These are phyloP conservation scores for Aurelia coerulea DNA, from an alignment of 30 jellyfish, hydroid and myxozoan genomes.

Conservation along the genomic window DNA sequence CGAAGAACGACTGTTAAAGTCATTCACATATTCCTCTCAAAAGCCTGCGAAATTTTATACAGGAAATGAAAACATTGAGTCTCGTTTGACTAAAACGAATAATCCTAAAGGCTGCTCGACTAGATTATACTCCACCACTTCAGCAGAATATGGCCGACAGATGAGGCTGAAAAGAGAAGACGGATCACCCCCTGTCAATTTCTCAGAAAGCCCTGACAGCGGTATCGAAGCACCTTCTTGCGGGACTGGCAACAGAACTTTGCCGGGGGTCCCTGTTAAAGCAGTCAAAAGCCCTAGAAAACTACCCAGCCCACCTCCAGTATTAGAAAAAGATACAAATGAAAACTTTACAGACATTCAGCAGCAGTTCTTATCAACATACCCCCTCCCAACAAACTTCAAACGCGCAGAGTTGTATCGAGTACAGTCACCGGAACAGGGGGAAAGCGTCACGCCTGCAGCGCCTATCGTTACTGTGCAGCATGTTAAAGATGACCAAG, in stretches of 20 bases:
- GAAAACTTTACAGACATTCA: not conserved
- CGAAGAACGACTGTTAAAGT: conserved; percentile 7
- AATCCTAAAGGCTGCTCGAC: not conserved
- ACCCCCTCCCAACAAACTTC: conserved; percentile 14
- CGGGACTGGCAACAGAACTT: conserved; percentile 14
- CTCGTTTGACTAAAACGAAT: not conserved
- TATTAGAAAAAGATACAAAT: not conserved
- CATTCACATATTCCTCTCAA: conserved; percentile 22
- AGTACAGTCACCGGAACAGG: conserved; percentile 27
- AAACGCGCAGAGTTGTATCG: conserved; percentile 63
- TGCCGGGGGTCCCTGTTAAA: conserved; percentile 31
- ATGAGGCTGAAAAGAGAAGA: not conserved
- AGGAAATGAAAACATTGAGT: not conserved
- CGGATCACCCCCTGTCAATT: not conserved
- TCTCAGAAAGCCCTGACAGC: conserved; percentile 31
- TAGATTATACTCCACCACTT: not conserved
- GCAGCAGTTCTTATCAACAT: conserved; percentile 10
- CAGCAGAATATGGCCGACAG: conserved; percentile 10
- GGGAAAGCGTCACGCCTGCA: not conserved
- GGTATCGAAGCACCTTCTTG: conserved; percentile 17
- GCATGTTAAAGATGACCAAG: conserved; percentile 30
- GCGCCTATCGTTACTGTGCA: no score
- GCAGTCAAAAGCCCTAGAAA: conserved; percentile 53
- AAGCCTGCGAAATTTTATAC: conserved; percentile 7
- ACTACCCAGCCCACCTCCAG: conserved; percentile 61